Evolutionary conservation across 2,888 invertebrate species (phyloP).

Genomic region (Auanema sp.): DNA sequence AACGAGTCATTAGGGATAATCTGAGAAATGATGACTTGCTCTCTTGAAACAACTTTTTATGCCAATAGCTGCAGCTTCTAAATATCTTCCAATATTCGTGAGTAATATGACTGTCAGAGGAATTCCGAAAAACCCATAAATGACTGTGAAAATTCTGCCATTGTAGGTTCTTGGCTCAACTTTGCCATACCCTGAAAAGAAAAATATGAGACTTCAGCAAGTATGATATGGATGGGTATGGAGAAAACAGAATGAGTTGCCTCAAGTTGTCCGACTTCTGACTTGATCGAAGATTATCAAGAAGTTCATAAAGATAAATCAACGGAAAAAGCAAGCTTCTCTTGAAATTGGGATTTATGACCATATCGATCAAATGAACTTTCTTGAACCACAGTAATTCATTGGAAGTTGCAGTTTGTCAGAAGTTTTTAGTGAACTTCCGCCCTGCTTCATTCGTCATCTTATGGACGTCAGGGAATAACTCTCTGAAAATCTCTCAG

Average conservation of each 20-base stretch:
- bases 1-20: background rate
- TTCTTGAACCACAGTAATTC: no score
- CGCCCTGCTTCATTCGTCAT: background rate
- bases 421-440: background rate
- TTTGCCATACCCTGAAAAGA: slow-evolving; percentile 59
- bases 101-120: slow-evolving; percentile 61
- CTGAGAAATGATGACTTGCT: background rate
- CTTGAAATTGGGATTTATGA: no score
- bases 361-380: no score
- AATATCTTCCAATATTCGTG: slow-evolving; percentile 59
- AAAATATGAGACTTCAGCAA: no score
- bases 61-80: slow-evolving; percentile 45
- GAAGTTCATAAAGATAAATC: no score
- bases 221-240: no score
- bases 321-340: no score
- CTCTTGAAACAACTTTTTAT: background rate
- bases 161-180: slow-evolving; percentile 57
- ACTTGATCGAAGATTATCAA: no score
- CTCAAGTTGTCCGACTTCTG: no score
- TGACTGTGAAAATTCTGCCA: slow-evolving; percentile 59
- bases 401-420: no score
- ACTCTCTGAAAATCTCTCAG: background rate
- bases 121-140: slow-evolving; percentile 61
- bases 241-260: no score
- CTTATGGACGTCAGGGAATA: background rate